Percentiles rank a stretch among this genome's conserved stretches.
phyloP scores from a whole-genome alignment of 2,113 vertebrate genomes.

The Anser cygnoides region DNA sequence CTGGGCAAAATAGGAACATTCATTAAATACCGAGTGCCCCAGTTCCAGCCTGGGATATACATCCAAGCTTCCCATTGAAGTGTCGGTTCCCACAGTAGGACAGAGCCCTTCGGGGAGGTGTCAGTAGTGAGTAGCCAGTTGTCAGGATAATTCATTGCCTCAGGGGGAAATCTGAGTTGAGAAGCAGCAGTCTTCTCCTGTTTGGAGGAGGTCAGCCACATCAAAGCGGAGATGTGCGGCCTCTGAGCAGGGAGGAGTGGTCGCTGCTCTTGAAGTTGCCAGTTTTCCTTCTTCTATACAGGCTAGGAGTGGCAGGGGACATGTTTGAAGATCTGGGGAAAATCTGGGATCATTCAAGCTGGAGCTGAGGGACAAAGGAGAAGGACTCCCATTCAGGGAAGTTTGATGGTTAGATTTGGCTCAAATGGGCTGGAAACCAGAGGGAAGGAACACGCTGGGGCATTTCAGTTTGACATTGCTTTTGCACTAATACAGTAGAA shows the following conservation, averaged over 20 bases:
- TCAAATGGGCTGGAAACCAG: not conserved
- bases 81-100: conserved; percentile 33
- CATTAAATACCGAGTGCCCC: not conserved
- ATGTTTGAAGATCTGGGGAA: conserved; percentile 27
- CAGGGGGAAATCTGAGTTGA: conserved; percentile 10
- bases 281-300: not conserved
- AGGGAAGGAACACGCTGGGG: not conserved
- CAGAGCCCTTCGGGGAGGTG: conserved; percentile 13
- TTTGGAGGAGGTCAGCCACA: conserved; percentile 55
- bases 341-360: conserved; percentile 35
- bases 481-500: not conserved
- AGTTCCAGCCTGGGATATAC: not conserved
- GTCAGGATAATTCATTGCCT: conserved; percentile 54
- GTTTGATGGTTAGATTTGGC: not conserved
- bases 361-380: not conserved
- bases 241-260: not conserved
- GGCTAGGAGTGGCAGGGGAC: not conserved
- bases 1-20: not conserved
- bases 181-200: conserved; percentile 7
- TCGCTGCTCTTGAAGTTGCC: conserved; percentile 35
- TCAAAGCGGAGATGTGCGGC: conserved; percentile 28
- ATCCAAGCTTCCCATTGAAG: not conserved
- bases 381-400: not conserved
- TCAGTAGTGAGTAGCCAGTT: conserved; percentile 33
- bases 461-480: not conserved